Percentiles rank a stretch among this genome's conserved stretches.
Evolutionary conservation across 2,888 invertebrate species (phyloP).

Genomic region (Ellobium chinense): DNA sequence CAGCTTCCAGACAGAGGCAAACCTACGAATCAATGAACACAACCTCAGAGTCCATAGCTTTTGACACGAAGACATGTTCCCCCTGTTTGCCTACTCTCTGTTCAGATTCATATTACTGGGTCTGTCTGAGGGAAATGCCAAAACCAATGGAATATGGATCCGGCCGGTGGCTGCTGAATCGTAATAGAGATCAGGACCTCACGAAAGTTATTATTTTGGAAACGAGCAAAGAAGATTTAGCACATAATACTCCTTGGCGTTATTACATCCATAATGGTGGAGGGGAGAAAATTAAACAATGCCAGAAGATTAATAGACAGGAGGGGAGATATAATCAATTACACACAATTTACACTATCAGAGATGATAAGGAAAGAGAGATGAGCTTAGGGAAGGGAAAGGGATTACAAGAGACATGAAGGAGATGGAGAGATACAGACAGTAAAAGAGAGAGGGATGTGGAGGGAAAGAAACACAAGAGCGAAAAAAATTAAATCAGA

Average conservation of each 20-base stretch:
- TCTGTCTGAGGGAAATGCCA: neutral
- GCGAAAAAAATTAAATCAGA: no score
- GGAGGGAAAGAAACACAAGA: neutral
- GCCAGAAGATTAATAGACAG: neutral
- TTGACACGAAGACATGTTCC: conserved; percentile 41
- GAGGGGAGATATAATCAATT: neutral
- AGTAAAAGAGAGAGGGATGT: neutral
- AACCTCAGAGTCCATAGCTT: conserved; percentile 32
- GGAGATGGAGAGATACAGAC: neutral
- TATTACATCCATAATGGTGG: conserved; percentile 8
- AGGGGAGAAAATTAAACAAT: conserved; percentile 15
- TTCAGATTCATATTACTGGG: conserved; percentile 28
- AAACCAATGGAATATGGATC: conserved; percentile 28
- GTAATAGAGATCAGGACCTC: conserved; percentile 41
- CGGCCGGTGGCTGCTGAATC: neutral
- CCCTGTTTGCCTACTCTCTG: conserved; percentile 36
- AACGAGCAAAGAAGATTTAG: conserved; percentile 15
- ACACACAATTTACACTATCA: neutral
- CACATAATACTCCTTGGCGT: neutral
- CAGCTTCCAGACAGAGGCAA: conserved; percentile 35
- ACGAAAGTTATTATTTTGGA: conserved; percentile 37
- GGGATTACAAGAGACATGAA: neutral
- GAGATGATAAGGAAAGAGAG: neutral
- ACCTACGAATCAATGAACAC: conserved; percentile 38
- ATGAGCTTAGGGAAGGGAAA: no score